These are phyloP conservation scores for Aspidoscelis tigris DNA, from an alignment of 2,113 vertebrate species.

Conservation along the genomic window DNA sequence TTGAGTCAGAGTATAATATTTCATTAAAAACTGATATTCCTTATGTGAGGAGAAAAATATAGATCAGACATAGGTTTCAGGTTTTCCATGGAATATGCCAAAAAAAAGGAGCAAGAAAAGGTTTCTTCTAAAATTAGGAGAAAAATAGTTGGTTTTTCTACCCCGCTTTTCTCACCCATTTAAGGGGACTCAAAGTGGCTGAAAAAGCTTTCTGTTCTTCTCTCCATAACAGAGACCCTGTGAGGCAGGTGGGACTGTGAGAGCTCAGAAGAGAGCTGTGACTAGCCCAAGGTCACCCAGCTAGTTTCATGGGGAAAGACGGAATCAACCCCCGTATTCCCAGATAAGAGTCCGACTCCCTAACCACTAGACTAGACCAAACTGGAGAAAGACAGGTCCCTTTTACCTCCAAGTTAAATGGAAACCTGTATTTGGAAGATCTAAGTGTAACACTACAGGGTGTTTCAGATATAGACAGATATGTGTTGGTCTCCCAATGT, in stretches of 20 bases:
- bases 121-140: not conserved
- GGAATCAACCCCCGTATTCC: too few species aligned
- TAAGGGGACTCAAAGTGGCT: too few species aligned
- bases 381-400: not conserved
- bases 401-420: not conserved
- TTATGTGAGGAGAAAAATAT: not conserved
- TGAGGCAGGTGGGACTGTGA: too few species aligned
- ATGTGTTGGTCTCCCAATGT: not conserved
- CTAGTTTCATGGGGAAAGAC: too few species aligned
- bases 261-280: too few species aligned
- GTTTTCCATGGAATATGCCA: slow-evolving; percentile 30
- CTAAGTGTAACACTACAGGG: not conserved
- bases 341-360: too few species aligned
- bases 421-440: not conserved
- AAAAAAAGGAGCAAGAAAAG: not conserved
- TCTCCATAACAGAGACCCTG: too few species aligned
- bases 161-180: too few species aligned
- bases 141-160: too few species aligned
- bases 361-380: too few species aligned
- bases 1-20: slow-evolving; percentile 12
- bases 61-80: not conserved
- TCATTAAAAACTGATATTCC: not conserved
- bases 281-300: too few species aligned
- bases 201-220: too few species aligned
- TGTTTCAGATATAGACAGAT: not conserved